Evolutionary conservation across 2,888 invertebrate genomes (phyloP).

Genomic region (Pinctada fucata): DNA sequence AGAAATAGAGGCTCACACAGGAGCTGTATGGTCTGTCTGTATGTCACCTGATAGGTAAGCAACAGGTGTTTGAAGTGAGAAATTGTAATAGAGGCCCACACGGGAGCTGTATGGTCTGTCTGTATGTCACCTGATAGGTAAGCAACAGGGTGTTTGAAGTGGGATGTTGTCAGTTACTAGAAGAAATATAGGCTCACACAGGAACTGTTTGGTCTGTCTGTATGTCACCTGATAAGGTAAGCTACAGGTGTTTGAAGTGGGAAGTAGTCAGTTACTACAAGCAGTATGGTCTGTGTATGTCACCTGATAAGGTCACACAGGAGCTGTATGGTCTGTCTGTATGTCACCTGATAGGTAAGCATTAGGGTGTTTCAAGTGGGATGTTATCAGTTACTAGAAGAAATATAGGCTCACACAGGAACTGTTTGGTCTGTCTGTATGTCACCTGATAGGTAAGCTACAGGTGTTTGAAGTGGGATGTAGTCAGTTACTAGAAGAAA

Average conservation of each 20-base stretch:
- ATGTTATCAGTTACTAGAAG: conserved; percentile 88
- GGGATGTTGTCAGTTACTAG: conserved; percentile 87
- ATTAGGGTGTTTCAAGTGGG: conserved; percentile 93
- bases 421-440: conserved; percentile 88
- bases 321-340: conserved; percentile 88
- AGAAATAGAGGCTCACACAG: conserved; percentile 87
- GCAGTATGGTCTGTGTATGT: conserved; percentile 87
- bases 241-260: conserved; percentile 87
- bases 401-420: conserved; percentile 87
- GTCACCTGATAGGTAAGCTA: conserved; percentile 88
- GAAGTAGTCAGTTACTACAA: conserved; percentile 88
- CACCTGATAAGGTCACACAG: conserved; percentile 89
- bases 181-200: conserved; percentile 88
- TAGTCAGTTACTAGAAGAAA: conserved; percentile 87
- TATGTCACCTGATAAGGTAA: conserved; percentile 87
- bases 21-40: conserved; percentile 88
- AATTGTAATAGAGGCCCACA: conserved; percentile 89
- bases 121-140: conserved; percentile 89
- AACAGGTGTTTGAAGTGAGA: conserved; percentile 88
- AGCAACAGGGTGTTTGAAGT: conserved; percentile 89
- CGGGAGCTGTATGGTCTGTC: conserved; percentile 87
- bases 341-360: conserved; percentile 86
- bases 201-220: conserved; percentile 88
- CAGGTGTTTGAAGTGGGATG: conserved; percentile 90
- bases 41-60: conserved; percentile 87